Conservation (phyloP, 2,113 vertebrate genomes). For the Tylochromis polylepis region DNA sequence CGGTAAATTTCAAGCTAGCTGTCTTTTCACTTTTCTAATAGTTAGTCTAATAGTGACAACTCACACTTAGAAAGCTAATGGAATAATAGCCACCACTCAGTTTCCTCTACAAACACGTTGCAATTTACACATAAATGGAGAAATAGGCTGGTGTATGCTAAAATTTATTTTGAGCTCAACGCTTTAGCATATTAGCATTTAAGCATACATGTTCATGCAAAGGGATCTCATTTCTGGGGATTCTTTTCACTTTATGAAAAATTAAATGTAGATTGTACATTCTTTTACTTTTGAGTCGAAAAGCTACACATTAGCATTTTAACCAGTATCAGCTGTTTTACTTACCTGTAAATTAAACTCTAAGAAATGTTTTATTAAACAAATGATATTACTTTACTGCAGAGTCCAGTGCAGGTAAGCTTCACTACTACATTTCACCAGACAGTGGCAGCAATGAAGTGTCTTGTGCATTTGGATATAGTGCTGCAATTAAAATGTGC, state of each 20-base stretch:
- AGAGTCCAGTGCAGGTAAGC: accelerated
- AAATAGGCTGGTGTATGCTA: background rate
- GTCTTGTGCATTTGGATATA: background rate
- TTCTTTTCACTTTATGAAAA: background rate
- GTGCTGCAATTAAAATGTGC: background rate
- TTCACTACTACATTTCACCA: background rate
- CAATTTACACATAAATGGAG: background rate
- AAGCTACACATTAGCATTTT: background rate
- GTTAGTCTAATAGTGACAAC: background rate
- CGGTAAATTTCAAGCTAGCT: background rate
- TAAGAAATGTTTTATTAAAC: background rate
- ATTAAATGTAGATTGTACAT: background rate
- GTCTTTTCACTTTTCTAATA: background rate
- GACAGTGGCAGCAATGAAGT: background rate
- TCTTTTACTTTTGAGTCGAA: background rate
- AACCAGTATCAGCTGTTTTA: background rate
- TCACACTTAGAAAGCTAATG: background rate
- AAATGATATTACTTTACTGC: background rate
- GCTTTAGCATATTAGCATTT: background rate
- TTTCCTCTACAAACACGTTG: background rate
- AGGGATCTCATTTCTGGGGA: background rate
- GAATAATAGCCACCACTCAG: accelerated
- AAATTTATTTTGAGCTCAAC: background rate
- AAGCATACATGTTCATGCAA: background rate
- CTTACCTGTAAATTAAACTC: background rate